Conservation (phyloP, 2,888 invertebrate species). For the Lepidocyrtinus sp. region DNA sequence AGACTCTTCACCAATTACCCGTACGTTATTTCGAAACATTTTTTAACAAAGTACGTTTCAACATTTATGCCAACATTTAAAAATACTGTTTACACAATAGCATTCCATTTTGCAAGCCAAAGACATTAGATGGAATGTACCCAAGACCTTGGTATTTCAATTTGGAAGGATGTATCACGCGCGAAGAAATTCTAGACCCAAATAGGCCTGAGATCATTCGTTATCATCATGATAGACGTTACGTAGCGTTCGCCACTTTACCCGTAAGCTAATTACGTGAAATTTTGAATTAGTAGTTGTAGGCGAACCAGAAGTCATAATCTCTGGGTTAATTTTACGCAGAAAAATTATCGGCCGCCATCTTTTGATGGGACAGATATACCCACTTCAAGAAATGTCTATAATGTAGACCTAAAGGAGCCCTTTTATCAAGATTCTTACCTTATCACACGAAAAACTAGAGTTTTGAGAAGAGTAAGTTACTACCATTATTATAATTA, state of each 20-base stretch:
- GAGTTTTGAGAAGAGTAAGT: not conserved
- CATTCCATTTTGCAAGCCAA: constrained; percentile 39
- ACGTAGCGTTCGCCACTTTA: not conserved
- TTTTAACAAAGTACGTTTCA: too few relatives aligned
- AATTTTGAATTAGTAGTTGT: too few relatives aligned
- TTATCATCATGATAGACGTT: not conserved
- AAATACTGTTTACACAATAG: not conserved
- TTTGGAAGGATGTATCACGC: constrained; percentile 25
- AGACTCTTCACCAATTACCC: constrained; percentile 46
- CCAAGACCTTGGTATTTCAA: constrained; percentile 43
- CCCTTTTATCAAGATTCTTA: constrained; percentile 46
- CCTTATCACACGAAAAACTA: constrained; percentile 44
- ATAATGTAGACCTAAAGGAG: constrained; percentile 59
- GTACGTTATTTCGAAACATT: too few relatives aligned
- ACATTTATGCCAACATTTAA: not conserved
- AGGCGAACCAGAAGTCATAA: too few relatives aligned
- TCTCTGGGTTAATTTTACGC: too few relatives aligned
- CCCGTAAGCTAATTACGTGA: constrained; percentile 18
- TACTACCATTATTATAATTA: not conserved
- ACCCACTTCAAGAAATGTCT: constrained; percentile 61
- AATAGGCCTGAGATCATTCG: not conserved
- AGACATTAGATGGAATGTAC: not conserved
- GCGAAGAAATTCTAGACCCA: constrained; percentile 1
- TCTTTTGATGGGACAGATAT: constrained; percentile 54
- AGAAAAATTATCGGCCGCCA: constrained; percentile 66